Conservation (phyloP, 2,113 vertebrate genomes). For the Nannobrachium achirus region DNA sequence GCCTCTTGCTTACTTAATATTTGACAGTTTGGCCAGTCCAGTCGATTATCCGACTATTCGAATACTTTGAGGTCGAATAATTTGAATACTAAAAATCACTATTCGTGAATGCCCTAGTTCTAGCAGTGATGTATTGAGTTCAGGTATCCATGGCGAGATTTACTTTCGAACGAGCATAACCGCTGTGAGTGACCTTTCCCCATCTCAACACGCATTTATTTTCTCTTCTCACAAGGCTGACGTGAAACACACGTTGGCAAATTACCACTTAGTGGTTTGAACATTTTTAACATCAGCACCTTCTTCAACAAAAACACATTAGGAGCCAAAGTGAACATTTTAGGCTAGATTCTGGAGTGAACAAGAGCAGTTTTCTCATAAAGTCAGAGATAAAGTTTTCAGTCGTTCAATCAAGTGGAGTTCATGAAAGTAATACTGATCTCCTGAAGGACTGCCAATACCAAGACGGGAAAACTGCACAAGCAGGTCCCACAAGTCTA, state of each 20-base stretch:
- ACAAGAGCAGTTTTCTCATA: neutral
- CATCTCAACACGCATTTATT: slow-evolving; percentile 3
- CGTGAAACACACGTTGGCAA: neutral
- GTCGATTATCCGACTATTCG: too few species aligned
- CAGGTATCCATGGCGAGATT: slow-evolving; percentile 1
- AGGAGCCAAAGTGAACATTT: too few species aligned
- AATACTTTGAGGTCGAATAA: too few species aligned
- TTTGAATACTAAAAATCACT: too few species aligned
- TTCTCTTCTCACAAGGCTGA: slow-evolving; percentile 13
- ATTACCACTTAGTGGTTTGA: slow-evolving; percentile 7
- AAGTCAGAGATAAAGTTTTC: neutral
- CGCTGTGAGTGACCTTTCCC: slow-evolving; percentile 3
- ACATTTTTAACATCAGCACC: neutral
- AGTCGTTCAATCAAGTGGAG: slow-evolving; percentile 6
- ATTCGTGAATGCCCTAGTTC: too few species aligned
- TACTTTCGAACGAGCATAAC: slow-evolving; percentile 15
- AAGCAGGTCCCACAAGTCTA: slow-evolving; percentile 28
- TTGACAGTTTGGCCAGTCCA: too few species aligned
- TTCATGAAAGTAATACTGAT: neutral
- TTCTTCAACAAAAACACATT: neutral
- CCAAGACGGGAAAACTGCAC: slow-evolving; percentile 14
- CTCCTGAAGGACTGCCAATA: slow-evolving; percentile 4
- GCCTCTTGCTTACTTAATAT: too few species aligned
- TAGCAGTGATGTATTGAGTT: neutral
- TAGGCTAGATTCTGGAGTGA: too few species aligned